A percentile compares a stretch with the other conserved stretches of the same genome.
Evolutionary conservation across 2,888 invertebrate genomes (phyloP).

Genomic region (Caenorhabditis uteleia): DNA sequence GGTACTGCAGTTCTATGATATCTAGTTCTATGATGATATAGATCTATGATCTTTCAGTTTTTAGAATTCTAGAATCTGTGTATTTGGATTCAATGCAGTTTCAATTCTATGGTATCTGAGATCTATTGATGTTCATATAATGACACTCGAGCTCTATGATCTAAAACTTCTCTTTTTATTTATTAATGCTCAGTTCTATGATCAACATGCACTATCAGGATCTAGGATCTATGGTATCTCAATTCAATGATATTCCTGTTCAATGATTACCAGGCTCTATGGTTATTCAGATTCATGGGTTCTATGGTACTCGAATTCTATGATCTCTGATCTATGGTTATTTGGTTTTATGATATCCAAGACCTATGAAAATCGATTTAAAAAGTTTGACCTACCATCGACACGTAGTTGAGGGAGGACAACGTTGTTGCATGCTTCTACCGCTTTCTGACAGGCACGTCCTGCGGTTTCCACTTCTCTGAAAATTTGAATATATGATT

Average conservation of each 20-base stretch:
- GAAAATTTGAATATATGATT: slow-evolving; percentile 7
- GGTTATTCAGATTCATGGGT: background rate
- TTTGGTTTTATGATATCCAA: too few relatives aligned
- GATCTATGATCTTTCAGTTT: background rate
- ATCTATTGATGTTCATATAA: too few relatives aligned
- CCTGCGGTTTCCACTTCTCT: slow-evolving; percentile 58
- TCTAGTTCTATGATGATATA: too few relatives aligned
- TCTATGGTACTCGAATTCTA: background rate
- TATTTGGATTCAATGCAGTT: background rate
- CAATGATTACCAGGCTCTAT: background rate
- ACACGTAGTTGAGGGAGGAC: slow-evolving; percentile 67
- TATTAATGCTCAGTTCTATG: too few relatives aligned
- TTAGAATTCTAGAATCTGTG: background rate
- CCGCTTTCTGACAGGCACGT: slow-evolving; percentile 63
- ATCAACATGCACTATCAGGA: too few relatives aligned
- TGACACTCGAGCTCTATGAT: too few relatives aligned
- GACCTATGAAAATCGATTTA: background rate
- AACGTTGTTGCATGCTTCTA: slow-evolving; percentile 66
- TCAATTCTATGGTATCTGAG: too few relatives aligned
- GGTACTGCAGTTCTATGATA: background rate
- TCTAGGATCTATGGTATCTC: too few relatives aligned
- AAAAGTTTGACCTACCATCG: slow-evolving; percentile 50
- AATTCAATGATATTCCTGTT: background rate
- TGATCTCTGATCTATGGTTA: too few relatives aligned
- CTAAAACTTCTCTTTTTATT: too few relatives aligned